phyloP scores from a whole-genome alignment of 2,888 invertebrate species.

The Plagodis pulveraria region DNA sequence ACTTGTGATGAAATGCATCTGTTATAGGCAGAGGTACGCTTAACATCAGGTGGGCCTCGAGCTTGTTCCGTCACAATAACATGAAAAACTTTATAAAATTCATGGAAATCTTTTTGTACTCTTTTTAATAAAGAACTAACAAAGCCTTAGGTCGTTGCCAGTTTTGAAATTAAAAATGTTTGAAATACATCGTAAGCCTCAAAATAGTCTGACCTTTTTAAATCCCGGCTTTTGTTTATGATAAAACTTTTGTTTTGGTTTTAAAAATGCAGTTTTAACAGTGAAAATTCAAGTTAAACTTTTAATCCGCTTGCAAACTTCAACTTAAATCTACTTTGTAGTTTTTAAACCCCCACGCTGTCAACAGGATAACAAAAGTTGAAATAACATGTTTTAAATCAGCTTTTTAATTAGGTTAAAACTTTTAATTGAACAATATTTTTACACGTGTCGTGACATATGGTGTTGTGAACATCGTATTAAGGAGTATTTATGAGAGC shows the following conservation, averaged over 20 bases:
- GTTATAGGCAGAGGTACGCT: no score
- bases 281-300: slow-evolving; percentile 57
- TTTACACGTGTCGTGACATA: slow-evolving; percentile 47
- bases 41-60: no score
- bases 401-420: slow-evolving; percentile 55
- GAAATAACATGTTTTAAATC: slow-evolving; percentile 38
- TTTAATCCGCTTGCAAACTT: slow-evolving; percentile 69
- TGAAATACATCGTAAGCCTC: slow-evolving; percentile 8
- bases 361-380: slow-evolving; percentile 47
- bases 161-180: slow-evolving; percentile 6
- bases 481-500: slow-evolving; percentile 45
- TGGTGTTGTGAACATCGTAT: slow-evolving; percentile 42
- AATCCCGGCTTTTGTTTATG: slow-evolving; percentile 29
- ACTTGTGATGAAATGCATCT: no score
- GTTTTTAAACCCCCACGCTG: slow-evolving; percentile 59
- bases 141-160: neutral
- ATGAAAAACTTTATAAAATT: no score
- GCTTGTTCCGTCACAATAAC: no score
- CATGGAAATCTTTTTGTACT: neutral
- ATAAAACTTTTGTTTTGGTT: slow-evolving; percentile 47
- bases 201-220: slow-evolving; percentile 24
- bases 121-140: neutral
- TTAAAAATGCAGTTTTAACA: slow-evolving; percentile 66
- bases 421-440: slow-evolving; percentile 47
- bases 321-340: slow-evolving; percentile 49